Evolutionary conservation across 2,113 vertebrate species (phyloP).

Genomic region (Cebidichthys violaceus): DNA sequence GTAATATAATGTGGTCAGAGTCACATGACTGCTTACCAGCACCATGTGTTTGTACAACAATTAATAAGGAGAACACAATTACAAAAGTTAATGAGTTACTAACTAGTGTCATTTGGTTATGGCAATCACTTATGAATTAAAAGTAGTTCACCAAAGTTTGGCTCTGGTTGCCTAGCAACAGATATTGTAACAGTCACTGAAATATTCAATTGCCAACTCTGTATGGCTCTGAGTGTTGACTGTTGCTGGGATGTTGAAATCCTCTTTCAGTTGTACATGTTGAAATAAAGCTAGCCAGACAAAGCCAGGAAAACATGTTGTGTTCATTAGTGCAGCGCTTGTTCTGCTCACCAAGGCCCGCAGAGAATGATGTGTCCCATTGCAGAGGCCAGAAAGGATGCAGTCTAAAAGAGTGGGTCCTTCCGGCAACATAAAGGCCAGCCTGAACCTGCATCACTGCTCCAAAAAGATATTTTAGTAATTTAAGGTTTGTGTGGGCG

Average conservation of each 20-base stretch:
- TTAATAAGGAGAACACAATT: slow-evolving; percentile 40
- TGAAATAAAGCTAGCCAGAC: neutral
- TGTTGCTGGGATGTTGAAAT: neutral
- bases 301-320: neutral
- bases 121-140: slow-evolving; percentile 16
- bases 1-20: slow-evolving; percentile 17
- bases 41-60: slow-evolving; percentile 32
- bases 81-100: slow-evolving; percentile 31
- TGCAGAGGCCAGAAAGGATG: neutral
- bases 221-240: neutral
- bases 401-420: neutral
- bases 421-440: neutral
- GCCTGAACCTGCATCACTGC: neutral
- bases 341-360: neutral
- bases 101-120: slow-evolving; percentile 31
- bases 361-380: neutral
- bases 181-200: neutral
- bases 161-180: slow-evolving; percentile 31
- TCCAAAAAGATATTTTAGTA: neutral
- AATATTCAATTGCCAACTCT: neutral
- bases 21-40: slow-evolving; percentile 16
- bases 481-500: neutral
- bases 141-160: slow-evolving; percentile 10
- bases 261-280: too few relatives aligned
- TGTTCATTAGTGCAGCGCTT: neutral